Base-by-base conservation (phyloP, 2,888 invertebrate species). In the Leistus spinibarbis region DNA sequence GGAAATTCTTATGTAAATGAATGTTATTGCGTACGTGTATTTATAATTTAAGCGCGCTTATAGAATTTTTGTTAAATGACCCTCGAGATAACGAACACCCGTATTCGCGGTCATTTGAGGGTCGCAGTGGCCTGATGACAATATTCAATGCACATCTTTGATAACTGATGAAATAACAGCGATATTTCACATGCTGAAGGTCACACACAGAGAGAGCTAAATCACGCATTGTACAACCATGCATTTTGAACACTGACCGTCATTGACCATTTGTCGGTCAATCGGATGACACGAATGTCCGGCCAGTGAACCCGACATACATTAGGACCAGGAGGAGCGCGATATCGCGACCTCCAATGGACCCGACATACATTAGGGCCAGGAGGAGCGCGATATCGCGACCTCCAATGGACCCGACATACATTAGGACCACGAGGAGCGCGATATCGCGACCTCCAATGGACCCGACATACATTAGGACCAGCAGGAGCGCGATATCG, bases 91-190 rank as follows among this genome's bases (percentile, higher is more conserved):
- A 40, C 24, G 24, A 3, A 3, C 24, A 24, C 3, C 3, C 24
- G 24, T 24, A 40, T 40, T 40, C 63, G 65, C 64, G 71, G 71
- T 64, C 65, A 71, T 71, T 71, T 71, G 71, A 54, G 64, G 71
- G 71, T 64, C 71, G 65, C 4, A 17, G 27, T 71, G 71, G 71
- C 56, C 71, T 71, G 71, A 71, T 71, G 54, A n/a, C n/a, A n/a
- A n/a, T n/a, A n/a, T n/a, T n/a, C 19, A 27, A 4, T 40, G 13
- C 10, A 40, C 7, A 40, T 40, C 40, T 40, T 3, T 40, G 40
- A 40, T 40, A 40, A 40, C 40, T 40, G 40, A 40, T 13, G 40
- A 40, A 40, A 40, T 40, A 40, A 40, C 40, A 40, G 10, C 7
- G 40, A 7, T 40, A 7, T 10, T 40, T 40, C 40, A 4, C 40